Percentiles rank a stretch among this genome's conserved stretches.
Conservation (phyloP, 2,797 vertebrate genomes). For the Hafferia zeledoni region DNA sequence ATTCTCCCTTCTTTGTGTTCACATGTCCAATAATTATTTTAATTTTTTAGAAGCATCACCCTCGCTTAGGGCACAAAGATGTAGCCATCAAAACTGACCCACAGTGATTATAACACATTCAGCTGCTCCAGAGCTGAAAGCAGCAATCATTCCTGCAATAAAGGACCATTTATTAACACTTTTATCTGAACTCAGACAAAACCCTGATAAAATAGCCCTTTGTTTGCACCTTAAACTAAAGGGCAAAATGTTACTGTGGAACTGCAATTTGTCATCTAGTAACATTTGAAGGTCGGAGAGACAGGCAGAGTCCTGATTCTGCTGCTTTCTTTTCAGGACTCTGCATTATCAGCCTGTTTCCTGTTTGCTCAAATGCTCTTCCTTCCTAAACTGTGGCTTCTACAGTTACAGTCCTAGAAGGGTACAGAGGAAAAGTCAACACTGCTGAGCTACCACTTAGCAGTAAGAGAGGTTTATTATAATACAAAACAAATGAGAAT, state of each 20-base stretch:
- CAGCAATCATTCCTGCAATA: constrained; percentile 5
- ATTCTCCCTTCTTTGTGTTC: background rate
- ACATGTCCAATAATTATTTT: background rate
- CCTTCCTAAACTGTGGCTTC: background rate
- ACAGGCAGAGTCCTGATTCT: background rate
- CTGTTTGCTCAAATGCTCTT: background rate
- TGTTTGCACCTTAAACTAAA: background rate
- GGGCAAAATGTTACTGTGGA: background rate
- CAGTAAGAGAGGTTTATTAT: background rate
- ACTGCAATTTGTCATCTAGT: background rate
- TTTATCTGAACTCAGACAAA: background rate
- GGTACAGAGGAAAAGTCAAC: background rate
- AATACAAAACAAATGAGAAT: background rate
- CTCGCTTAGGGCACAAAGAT: background rate
- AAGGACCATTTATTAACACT: background rate
- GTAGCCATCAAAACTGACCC: background rate
- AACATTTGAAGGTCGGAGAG: background rate
- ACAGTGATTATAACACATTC: background rate
- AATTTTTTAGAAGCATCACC: background rate
- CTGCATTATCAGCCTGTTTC: background rate
- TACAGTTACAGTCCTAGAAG: background rate
- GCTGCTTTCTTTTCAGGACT: background rate
- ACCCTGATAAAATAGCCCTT: background rate
- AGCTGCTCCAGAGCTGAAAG: background rate
- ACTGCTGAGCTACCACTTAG: background rate